Evolutionary conservation across 2,888 invertebrate species (phyloP), one percentile per base, ranked within the genome.

Genomic region (Cephus pygmeus): DNA sequence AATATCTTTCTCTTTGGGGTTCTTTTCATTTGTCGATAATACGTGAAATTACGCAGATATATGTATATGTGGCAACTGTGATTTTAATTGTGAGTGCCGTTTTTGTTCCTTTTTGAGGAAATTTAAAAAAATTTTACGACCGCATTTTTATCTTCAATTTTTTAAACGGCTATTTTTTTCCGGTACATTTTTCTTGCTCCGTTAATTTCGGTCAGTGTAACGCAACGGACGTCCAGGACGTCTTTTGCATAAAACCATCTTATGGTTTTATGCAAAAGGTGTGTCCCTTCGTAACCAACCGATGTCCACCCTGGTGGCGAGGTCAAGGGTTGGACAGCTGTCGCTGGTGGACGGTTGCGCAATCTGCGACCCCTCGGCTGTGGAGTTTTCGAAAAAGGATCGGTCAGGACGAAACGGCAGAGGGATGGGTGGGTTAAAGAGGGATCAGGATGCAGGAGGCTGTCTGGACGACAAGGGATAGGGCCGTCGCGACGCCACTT

Each of bases 271-370:
- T n/a, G n/a, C n/a, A 30, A 34, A 40, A 33, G 56, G 77, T 31
- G 36, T 73, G 75, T 77, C 73, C 33, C 77, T 35, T 33, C n/a
- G 56, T 56, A n/a, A 40, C 15, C 56, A 73, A 73, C 73, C 69
- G 71, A 76, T 75, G 73, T 76, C 74, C 75, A 40, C 68, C 69
- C 75, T 31, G 69, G 73, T 77, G 79, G 71, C 76, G 80, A 82
- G 91, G 91, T 91, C 91, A 91, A 91, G 91, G 91, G 91, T 91
- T 91, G 90, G 89, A 89, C 91, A 91, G 91, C 90, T 91, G 90
- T 87, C 87, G 85, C 85, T 82, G 40, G 40, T 40, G 90, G 90
- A 90, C 91, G 89, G 90, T 91, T 91, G 88, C 90, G 90, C 90
- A 90, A 89, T 89, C 88, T 86, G 87, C 85, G 84, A 78, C 56